phyloP scores from a whole-genome alignment of 1,140 invertebrate genomes.

The Lasioglossum albipes region DNA sequence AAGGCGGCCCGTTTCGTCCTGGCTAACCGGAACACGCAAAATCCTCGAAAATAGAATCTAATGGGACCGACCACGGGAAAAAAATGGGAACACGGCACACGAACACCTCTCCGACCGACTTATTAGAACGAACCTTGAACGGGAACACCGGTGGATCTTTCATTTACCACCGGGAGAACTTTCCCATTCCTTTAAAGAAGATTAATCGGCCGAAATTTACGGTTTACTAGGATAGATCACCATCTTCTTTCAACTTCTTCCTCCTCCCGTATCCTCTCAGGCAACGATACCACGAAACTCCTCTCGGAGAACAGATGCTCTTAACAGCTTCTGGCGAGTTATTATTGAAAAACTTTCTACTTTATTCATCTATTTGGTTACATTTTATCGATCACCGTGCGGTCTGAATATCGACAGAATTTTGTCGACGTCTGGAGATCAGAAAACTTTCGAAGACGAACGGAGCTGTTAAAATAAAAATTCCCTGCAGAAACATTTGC shows the following conservation, averaged over 20 bases:
- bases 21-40: conserved; percentile 6
- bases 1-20: conserved; percentile 5
- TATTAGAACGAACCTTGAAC: not conserved
- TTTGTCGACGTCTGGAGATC: too few species aligned
- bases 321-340: not conserved
- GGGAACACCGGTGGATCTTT: not conserved
- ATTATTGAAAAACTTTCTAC: not conserved
- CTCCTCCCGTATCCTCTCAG: not conserved
- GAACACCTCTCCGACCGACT: not conserved
- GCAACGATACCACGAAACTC: not conserved
- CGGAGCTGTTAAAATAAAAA: too few species aligned
- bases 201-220: conserved; percentile 28
- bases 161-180: not conserved
- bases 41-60: conserved; percentile 11
- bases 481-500: too few species aligned
- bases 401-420: too few species aligned
- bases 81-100: conserved; percentile 4
- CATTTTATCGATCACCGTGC: not conserved
- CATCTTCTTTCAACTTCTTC: not conserved
- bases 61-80: not conserved
- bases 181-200: conserved; percentile 28
- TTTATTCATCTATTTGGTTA: not conserved
- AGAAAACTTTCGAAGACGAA: too few species aligned
- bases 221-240: not conserved
- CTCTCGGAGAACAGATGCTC: not conserved